Evolutionary conservation across 2,113 vertebrate genomes (phyloP).

Genomic region (Rhynchopsitta pachyrhyncha): DNA sequence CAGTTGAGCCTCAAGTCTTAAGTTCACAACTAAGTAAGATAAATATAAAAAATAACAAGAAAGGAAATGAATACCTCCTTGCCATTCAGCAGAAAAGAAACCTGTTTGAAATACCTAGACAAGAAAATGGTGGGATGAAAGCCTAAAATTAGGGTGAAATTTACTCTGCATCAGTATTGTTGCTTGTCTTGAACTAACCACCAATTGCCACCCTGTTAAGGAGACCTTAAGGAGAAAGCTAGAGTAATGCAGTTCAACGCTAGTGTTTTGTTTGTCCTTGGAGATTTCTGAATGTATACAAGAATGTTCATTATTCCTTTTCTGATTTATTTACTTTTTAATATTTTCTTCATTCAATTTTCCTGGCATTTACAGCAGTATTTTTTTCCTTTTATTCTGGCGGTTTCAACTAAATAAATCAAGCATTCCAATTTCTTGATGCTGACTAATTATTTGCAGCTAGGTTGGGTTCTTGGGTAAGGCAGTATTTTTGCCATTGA

Average conservation of each 20-base stretch:
- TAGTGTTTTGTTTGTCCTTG: background rate
- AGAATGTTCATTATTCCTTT: background rate
- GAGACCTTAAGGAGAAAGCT: background rate
- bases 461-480: background rate
- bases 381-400: background rate
- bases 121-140: background rate
- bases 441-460: background rate
- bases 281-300: background rate
- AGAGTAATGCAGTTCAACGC: background rate
- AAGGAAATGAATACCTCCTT: background rate
- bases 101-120: background rate
- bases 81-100: background rate
- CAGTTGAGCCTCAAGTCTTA: background rate
- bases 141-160: background rate
- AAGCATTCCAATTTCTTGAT: background rate
- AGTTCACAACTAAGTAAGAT: background rate
- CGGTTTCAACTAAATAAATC: background rate
- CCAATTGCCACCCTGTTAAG: background rate
- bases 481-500: background rate
- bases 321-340: background rate
- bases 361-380: background rate
- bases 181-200: background rate
- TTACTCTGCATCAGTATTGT: background rate
- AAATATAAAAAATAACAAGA: background rate
- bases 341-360: background rate